Conservation (phyloP, 2,797 vertebrate species). For the Hafferia zeledoni region DNA sequence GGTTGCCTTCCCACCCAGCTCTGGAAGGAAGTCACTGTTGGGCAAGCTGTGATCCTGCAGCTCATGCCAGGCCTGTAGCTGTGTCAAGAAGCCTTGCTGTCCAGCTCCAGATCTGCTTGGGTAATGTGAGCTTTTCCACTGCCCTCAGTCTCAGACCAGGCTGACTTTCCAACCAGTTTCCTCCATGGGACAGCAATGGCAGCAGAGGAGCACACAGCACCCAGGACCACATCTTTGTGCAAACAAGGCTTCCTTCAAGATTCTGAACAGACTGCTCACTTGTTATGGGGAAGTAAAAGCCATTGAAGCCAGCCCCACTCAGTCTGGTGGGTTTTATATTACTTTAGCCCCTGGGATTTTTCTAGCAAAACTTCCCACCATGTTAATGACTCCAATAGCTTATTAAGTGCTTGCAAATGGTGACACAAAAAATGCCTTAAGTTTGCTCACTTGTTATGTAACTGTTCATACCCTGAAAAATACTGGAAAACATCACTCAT, state of each 20-base stretch:
- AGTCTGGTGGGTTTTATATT: not conserved
- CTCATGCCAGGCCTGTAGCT: not conserved
- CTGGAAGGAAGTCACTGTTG: not conserved
- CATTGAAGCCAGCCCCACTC: not conserved
- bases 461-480: not conserved
- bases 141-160: not conserved
- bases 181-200: accelerated
- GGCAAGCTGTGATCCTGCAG: not conserved
- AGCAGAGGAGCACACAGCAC: not conserved
- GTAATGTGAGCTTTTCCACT: not conserved
- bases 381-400: not conserved
- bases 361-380: not conserved
- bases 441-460: not conserved
- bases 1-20: not conserved
- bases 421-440: not conserved
- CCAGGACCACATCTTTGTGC: not conserved
- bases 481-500: not conserved
- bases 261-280: not conserved
- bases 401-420: constrained; percentile 12
- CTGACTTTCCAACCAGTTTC: not conserved
- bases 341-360: not conserved
- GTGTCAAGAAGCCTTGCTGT: not conserved
- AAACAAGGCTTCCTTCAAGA: not conserved
- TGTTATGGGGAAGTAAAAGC: not conserved
- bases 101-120: not conserved